These are phyloP conservation scores for Calliopum simillimum DNA, from an alignment of 2,888 invertebrate genomes.

Conservation along the genomic window DNA sequence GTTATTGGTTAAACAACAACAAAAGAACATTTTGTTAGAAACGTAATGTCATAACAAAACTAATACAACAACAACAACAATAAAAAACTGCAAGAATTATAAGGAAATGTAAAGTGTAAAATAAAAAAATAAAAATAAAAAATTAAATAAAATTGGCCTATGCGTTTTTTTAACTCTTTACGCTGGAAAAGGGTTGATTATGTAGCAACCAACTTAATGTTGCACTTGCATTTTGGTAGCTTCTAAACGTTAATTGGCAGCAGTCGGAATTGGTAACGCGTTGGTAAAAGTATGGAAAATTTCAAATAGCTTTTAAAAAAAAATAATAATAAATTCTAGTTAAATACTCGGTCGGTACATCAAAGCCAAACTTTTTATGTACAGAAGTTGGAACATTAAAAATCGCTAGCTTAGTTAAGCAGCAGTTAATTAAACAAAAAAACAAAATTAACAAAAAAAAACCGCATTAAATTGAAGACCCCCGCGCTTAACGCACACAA, in stretches of 20 bases:
- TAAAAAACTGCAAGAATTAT: neutral
- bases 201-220: neutral
- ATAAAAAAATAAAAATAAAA: conserved; percentile 4
- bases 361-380: too few species aligned
- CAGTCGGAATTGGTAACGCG: conserved; percentile 22
- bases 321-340: too few species aligned
- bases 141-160: conserved; percentile 19
- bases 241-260: neutral
- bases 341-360: too few species aligned
- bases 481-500: neutral
- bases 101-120: neutral
- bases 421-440: too few species aligned
- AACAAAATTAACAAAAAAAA: neutral
- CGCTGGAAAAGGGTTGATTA: conserved; percentile 20
- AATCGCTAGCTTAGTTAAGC: too few species aligned
- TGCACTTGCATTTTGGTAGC: too few species aligned
- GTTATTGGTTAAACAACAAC: conserved; percentile 17
- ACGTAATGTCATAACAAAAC: neutral
- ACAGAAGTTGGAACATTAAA: too few species aligned
- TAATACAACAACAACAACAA: too few species aligned
- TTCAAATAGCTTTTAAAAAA: neutral
- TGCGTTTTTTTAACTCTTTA: conserved; percentile 10
- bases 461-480: neutral
- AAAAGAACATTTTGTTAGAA: neutral
- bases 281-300: conserved; percentile 14